Conservation (phyloP, 2,797 vertebrate genomes). For the Apogon hyalosoma region DNA sequence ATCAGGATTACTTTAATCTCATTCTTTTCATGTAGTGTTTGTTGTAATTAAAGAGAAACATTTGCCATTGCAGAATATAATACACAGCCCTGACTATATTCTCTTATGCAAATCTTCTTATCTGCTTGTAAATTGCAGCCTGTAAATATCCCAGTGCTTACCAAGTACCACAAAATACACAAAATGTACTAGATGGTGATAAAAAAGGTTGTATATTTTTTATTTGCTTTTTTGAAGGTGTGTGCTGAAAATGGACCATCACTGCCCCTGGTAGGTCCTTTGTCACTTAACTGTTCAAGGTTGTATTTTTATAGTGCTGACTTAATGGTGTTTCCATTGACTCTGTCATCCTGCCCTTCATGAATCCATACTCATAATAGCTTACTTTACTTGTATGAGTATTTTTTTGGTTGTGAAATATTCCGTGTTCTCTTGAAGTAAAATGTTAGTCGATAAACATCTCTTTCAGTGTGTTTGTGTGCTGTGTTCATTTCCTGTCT, state of each 20-base stretch:
- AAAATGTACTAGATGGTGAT: background rate
- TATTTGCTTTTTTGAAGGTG: constrained; percentile 82
- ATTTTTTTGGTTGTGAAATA: background rate
- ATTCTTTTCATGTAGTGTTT: constrained; percentile 1
- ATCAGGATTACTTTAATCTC: background rate
- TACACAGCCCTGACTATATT: background rate
- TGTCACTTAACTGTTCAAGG: background rate
- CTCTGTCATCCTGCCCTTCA: too few species aligned
- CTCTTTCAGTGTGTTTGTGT: background rate
- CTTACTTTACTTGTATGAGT: background rate
- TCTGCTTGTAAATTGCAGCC: background rate
- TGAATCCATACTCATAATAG: too few species aligned
- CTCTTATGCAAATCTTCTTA: background rate
- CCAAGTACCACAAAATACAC: background rate
- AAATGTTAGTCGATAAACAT: background rate
- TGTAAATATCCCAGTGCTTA: background rate
- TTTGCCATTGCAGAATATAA: background rate
- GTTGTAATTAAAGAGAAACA: background rate
- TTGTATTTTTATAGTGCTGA: background rate
- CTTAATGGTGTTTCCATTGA: background rate
- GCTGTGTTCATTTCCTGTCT: background rate
- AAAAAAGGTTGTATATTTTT: constrained; percentile 25
- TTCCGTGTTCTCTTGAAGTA: background rate
- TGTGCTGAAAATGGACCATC: constrained; percentile 99
- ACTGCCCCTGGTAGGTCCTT: constrained; percentile 92